Base-by-base conservation (phyloP, 2,113 vertebrate species). In the Acanthisitta chloris region DNA sequence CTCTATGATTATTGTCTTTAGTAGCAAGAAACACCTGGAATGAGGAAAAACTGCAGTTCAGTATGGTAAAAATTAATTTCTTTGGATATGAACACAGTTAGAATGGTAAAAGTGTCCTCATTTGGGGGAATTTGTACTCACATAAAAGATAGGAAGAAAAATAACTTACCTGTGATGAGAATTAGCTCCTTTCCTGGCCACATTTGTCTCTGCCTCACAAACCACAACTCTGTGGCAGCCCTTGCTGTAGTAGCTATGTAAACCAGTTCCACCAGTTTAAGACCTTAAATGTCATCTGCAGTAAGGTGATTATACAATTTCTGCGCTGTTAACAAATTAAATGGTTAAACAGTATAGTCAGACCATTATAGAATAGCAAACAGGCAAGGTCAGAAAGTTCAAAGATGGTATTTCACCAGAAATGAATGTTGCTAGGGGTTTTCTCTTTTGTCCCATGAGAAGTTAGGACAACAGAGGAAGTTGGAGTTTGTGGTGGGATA, bases 81-180 rank as follows among this genome's bases (percentile, higher is more conserved):
- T 69, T 42, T 72, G 55, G 38, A 43, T 34, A 64, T 2, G 5
- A 61, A 52, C 40, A 19, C 1, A 66, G 5, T n/a, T 70, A 26
- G 78, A 93, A 62, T 24, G 10, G 3, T 43, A 17, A 19, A 71
- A 33, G 5, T 29, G 8, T 28, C 3, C 12, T 69, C 14, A 5
- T 46, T 65, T 51, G n/a, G 21, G 11, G 26, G 6, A 81, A 48
- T 57, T 57, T 20, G 3, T 6, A 67, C 6, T 28, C 3, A 0
- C 65, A 11, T 57, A 52, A 69, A 79, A 71, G 15, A 65, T 1
- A 57, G 34, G 45, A 78, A 61, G 4, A 6, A 65, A 76, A 84
- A 17, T 24, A 72, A 57, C 6, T 4, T 34, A 4, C 10, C 8
- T 43, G 4, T 74, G 38, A 69, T 34, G 54, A 67, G 29, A 81